Evolutionary conservation across 2,113 vertebrate genomes (phyloP).

Genomic region (Condylura cristata): DNA sequence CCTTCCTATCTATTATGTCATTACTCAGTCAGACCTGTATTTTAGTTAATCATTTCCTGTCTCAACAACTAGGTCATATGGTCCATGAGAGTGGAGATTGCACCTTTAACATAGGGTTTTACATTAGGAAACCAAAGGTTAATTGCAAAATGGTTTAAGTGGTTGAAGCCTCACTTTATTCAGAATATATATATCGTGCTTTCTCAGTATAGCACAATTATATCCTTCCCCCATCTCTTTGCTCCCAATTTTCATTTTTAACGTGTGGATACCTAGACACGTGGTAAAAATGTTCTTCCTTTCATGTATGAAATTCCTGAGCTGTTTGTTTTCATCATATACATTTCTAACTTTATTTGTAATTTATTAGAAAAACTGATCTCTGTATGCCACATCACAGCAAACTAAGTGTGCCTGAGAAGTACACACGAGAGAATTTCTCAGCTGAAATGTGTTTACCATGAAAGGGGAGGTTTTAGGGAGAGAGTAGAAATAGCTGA

Average conservation of each 20-base stretch:
- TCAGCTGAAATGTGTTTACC: neutral
- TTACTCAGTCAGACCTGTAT: neutral
- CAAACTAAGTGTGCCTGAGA: neutral
- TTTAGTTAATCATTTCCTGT: neutral
- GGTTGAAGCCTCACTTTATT: neutral
- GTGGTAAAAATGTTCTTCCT: neutral
- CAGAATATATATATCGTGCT: neutral
- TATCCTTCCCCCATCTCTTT: neutral
- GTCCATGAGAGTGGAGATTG: neutral
- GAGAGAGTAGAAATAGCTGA: neutral
- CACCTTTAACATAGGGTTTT: slow-evolving; percentile 13
- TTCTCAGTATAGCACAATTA: neutral
- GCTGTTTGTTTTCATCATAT: neutral
- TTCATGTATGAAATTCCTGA: neutral
- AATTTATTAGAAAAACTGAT: slow-evolving; percentile 3
- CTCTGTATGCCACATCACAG: neutral
- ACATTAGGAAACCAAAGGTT: neutral
- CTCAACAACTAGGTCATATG: neutral
- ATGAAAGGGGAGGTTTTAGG: neutral
- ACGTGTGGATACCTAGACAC: neutral
- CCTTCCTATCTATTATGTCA: neutral
- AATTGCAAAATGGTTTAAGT: slow-evolving; percentile 15
- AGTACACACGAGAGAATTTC: neutral
- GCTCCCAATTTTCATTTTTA: neutral
- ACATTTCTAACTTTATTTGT: slow-evolving; percentile 7